Percentiles rank a stretch among this genome's conserved stretches.
Evolutionary conservation across 2,888 invertebrate species (phyloP).

Genomic region (Cyclophora albipunctata): DNA sequence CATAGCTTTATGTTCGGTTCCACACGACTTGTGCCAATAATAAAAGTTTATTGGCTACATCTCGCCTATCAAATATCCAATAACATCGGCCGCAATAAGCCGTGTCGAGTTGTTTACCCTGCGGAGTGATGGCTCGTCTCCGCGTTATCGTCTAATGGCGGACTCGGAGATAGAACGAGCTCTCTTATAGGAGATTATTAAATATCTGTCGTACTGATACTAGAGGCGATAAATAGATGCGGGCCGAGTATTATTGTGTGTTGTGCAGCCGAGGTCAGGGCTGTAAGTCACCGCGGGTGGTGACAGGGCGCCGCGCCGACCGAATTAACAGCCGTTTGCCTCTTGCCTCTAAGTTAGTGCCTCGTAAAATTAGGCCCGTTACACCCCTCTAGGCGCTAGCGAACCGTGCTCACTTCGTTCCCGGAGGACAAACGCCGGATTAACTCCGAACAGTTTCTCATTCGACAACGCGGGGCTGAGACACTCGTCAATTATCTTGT

Average conservation of each 20-base stretch:
- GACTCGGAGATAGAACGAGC: slow-evolving; percentile 31
- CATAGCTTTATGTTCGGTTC: slow-evolving; percentile 36
- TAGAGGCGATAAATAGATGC: slow-evolving; percentile 39
- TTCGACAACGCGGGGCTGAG: slow-evolving; percentile 42
- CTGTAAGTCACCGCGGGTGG: slow-evolving; percentile 69
- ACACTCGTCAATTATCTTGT: slow-evolving; percentile 11
- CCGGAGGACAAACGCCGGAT: slow-evolving; percentile 36
- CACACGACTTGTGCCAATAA: slow-evolving; percentile 52
- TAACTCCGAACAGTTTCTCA: slow-evolving; percentile 44
- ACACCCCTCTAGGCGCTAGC: slow-evolving; percentile 52
- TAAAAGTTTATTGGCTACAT: slow-evolving; percentile 61
- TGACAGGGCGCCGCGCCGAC: slow-evolving; percentile 62
- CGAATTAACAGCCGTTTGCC: slow-evolving; percentile 71
- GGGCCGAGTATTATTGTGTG: slow-evolving; percentile 40
- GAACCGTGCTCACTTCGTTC: slow-evolving; percentile 33
- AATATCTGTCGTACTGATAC: slow-evolving; percentile 26
- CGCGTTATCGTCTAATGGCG: slow-evolving; percentile 41
- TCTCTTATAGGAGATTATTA: slow-evolving; percentile 30
- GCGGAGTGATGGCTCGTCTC: slow-evolving; percentile 34
- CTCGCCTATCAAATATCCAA: slow-evolving; percentile 59
- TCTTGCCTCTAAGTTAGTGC: slow-evolving; percentile 68
- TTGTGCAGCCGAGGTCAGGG: slow-evolving; percentile 19
- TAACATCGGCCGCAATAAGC: slow-evolving; percentile 50
- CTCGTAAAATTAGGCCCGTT: slow-evolving; percentile 71
- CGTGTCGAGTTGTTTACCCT: slow-evolving; percentile 44